A percentile compares a stretch with the other conserved stretches of the same genome.
Evolutionary conservation across 2,113 vertebrate species (phyloP).

Genomic region (Neopipo cinnamomea): DNA sequence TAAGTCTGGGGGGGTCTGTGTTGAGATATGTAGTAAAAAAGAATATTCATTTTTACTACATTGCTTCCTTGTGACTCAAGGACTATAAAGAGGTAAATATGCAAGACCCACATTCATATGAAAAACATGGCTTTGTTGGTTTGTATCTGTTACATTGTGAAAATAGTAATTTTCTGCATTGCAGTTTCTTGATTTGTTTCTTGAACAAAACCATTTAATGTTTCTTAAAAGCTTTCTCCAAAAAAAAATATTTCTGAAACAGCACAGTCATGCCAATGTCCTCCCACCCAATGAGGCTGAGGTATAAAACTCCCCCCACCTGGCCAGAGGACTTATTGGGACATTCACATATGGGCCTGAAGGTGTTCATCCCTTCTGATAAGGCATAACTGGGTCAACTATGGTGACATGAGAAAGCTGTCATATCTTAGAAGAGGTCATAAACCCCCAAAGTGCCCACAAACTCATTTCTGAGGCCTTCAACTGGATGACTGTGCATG

Average conservation of each 20-base stretch:
- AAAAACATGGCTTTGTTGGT: fast-evolving
- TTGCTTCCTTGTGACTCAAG: background rate
- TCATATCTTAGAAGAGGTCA: background rate
- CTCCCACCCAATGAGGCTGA: fast-evolving
- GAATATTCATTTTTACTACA: background rate
- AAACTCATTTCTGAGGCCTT: background rate
- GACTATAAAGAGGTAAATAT: background rate
- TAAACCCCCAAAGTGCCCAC: background rate
- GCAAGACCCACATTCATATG: background rate
- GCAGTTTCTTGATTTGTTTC: background rate
- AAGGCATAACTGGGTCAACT: background rate
- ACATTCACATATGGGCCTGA: too few species aligned
- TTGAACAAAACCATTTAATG: background rate
- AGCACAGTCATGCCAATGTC: background rate
- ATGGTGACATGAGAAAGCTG: background rate
- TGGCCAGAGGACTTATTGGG: background rate
- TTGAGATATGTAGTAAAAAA: background rate
- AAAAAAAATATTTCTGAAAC: background rate
- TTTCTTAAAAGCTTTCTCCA: background rate
- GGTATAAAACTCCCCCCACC: background rate
- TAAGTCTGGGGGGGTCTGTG: background rate
- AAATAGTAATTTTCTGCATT: background rate
- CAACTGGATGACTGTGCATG: background rate
- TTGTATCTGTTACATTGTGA: background rate
- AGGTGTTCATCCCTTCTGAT: background rate